Base-by-base conservation (phyloP, 2,888 invertebrate genomes). In the Microplitis deprimator region DNA sequence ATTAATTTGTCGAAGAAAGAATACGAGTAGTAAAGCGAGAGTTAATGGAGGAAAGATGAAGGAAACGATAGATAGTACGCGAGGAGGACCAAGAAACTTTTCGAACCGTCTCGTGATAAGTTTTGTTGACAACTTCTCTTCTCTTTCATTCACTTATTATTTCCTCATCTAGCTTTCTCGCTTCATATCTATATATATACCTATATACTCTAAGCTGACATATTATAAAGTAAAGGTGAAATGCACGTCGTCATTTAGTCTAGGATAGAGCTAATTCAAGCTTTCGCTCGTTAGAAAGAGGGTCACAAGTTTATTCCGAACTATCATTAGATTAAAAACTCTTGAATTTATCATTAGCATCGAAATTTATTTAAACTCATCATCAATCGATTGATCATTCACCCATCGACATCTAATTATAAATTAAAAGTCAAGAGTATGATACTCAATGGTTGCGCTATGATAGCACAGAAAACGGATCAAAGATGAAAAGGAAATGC, bases 1-100 rank as follows among this genome's bases (percentile, higher is more conserved):
- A 84, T 86, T 85, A 85, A 86, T 85, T 85, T 84, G 84, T 84
- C 80, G 83, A 83, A 82, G 81, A 76, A 77, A 80, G 73, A 75
- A 68, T 71, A 75, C 68, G 67, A 61, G 68, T 65, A 72, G 70
- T 38, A 17, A 65, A 73, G 71, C 60, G 71, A 59, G 50, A 40
- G 38, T 67, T 61, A 77, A 65, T 60, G 68, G 59, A 29, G 68
- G 72, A 62, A 68, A 38, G 68, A 74, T 73, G 68, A 40, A 67
- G 78, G 60, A 71, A 50, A 29, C 64, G 74, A 8, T 13, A 10
- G 41, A 76, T 77, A 64, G 61, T 60, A 59, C 17, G 61, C 65
- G 60, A 29, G 73, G 40, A 64, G 77, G 70, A 77, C 76, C 75
- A 72, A 77, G 62, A 65, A 75, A 75, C 75, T 76, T 50, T 50